Conservation (phyloP, 2,888 invertebrate species). For the Pseudococcus viburni region DNA sequence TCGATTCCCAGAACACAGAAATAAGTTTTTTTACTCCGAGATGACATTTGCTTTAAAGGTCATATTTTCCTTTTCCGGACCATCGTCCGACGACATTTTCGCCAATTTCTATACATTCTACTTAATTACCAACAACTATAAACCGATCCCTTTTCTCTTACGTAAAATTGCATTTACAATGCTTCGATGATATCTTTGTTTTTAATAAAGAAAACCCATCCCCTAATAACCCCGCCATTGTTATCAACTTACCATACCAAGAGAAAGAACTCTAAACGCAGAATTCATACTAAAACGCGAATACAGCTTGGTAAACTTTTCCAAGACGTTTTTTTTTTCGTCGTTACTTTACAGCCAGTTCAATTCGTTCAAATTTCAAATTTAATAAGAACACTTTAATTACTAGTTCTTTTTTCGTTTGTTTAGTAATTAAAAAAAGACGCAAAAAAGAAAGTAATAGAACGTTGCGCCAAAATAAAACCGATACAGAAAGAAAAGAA, state of each 20-base stretch:
- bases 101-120: conserved; percentile 19
- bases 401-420: conserved; percentile 60
- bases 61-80: conserved; percentile 56
- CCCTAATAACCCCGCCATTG: neutral
- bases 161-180: neutral
- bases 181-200: conserved; percentile 20
- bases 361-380: conserved; percentile 56
- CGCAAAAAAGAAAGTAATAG: neutral
- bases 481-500: neutral
- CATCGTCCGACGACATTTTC: conserved; percentile 54
- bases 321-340: neutral
- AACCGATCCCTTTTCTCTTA: neutral
- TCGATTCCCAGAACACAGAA: conserved; percentile 33
- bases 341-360: neutral
- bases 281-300: neutral
- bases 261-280: neutral
- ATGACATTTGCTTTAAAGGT: conserved; percentile 59
- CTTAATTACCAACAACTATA: conserved; percentile 31
- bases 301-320: neutral
- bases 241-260: neutral
- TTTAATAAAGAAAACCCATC: neutral
- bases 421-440: conserved; percentile 48
- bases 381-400: conserved; percentile 58
- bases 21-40: conserved; percentile 57
- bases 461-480: neutral